Conservation (phyloP, 2,797 vertebrate genomes). For the Salmo trutta region DNA sequence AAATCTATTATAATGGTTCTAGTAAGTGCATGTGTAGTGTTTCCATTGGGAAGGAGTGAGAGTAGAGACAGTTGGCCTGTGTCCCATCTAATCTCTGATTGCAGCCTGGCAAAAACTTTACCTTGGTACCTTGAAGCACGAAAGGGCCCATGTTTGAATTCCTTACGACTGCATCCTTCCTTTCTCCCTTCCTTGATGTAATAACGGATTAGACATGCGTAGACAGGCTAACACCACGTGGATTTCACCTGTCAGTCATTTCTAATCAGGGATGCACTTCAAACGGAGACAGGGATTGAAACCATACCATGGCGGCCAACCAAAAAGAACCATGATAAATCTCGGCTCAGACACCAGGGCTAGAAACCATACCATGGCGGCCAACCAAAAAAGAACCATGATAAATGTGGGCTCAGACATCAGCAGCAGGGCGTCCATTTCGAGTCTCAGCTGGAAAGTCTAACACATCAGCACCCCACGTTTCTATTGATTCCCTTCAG, state of each 20-base stretch:
- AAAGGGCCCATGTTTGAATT: not conserved
- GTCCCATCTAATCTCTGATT: conserved; percentile 22
- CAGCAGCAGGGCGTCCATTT: not conserved
- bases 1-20: conserved; percentile 13
- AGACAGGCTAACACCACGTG: not conserved
- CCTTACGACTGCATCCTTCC: not conserved
- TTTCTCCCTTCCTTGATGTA: not conserved
- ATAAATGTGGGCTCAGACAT: not conserved
- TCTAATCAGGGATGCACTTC: not conserved
- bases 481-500: not conserved
- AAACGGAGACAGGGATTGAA: not conserved
- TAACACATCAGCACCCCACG: not conserved
- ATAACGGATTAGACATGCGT: not conserved
- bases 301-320: not conserved
- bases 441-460: not conserved
- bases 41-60: not conserved
- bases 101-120: conserved; percentile 17
- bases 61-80: conserved; percentile 15
- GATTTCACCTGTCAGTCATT: not conserved
- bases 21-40: not conserved
- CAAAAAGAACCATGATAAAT: not conserved
- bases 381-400: not conserved
- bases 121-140: not conserved
- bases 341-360: not conserved
- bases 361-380: not conserved